phyloP scores from a whole-genome alignment of 2,113 vertebrate genomes.

The Prunella fulvescens region DNA sequence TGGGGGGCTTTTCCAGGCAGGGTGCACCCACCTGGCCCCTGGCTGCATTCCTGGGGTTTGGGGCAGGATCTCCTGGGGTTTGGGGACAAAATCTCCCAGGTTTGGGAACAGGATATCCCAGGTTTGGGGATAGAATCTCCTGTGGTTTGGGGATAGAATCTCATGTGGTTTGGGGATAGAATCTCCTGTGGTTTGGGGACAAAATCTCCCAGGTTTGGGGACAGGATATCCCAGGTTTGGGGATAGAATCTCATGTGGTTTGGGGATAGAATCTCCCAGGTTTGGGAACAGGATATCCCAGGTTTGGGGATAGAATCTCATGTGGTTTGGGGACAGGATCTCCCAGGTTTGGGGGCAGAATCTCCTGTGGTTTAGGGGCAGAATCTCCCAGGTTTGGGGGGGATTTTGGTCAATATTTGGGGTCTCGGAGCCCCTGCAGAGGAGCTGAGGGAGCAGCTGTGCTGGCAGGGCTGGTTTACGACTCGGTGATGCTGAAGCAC shows the following conservation, averaged over 20 bases:
- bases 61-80: background rate
- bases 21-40: background rate
- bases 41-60: background rate
- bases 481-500: conserved; percentile 90
- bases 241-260: too few species aligned
- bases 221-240: background rate
- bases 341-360: background rate
- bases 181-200: too few species aligned
- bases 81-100: too few species aligned
- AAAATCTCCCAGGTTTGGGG: background rate
- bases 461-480: conserved; percentile 85
- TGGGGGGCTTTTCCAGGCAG: background rate
- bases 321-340: background rate
- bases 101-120: fast-evolving
- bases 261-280: too few species aligned
- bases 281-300: background rate
- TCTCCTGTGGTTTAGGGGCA: background rate
- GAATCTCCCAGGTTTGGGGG: background rate
- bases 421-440: background rate
- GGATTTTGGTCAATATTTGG: fast-evolving
- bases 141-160: background rate
- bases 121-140: background rate
- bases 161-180: too few species aligned
- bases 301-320: background rate
- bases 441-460: background rate